phyloP scores from a whole-genome alignment of 2,888 invertebrate genomes.

The Ormyrus thymus region DNA sequence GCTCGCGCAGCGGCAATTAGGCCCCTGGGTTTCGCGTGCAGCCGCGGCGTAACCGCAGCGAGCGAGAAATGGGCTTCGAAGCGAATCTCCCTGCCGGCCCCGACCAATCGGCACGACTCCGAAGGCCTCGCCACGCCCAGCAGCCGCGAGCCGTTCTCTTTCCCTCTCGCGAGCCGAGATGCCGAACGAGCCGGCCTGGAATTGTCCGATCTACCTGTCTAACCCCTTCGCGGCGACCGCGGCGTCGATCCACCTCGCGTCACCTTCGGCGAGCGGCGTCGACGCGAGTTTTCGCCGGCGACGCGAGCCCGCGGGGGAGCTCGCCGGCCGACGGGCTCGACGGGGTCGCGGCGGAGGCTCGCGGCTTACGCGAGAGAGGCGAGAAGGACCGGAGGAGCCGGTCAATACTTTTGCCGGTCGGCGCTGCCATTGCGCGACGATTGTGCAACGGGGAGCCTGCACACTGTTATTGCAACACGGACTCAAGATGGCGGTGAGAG shows the following conservation, averaged over 20 bases:
- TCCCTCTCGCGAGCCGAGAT: constrained; percentile 14
- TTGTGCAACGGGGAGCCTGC: constrained; percentile 58
- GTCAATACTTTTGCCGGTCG: constrained; percentile 56
- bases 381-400: not conserved
- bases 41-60: not conserved
- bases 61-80: constrained; percentile 33
- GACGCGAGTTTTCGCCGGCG: no score
- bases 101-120: constrained; percentile 40
- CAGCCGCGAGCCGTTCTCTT: constrained; percentile 18
- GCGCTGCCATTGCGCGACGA: constrained; percentile 23
- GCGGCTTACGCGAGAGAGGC: not conserved
- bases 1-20: not conserved
- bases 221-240: not conserved
- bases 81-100: constrained; percentile 25
- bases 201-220: constrained; percentile 23
- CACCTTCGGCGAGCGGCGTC: no score
- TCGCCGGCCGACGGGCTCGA: no score
- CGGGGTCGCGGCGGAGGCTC: no score
- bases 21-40: constrained; percentile 16
- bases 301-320: no score
- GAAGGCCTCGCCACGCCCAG: constrained; percentile 46
- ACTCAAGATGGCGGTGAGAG: constrained; percentile 60
- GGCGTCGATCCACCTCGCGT: not conserved
- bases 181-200: constrained; percentile 18
- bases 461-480: constrained; percentile 61